Base-by-base conservation (phyloP, 2,888 invertebrate species). In the Yponomeuta sedellus region DNA sequence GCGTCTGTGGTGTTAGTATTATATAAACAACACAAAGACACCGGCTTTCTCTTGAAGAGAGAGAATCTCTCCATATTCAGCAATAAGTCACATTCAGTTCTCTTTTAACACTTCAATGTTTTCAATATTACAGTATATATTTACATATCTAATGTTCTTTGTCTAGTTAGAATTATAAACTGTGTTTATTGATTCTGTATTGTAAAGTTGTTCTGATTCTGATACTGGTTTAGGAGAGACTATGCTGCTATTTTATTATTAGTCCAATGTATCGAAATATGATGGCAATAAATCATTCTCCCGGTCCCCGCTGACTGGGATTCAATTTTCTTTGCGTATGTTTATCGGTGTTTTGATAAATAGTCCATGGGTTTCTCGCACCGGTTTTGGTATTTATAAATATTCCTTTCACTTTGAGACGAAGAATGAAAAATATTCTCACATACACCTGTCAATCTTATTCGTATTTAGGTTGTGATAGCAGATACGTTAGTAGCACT, bases 341-440 rank as follows among this genome's bases (percentile, higher is more conserved):
- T 88, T 89, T 90, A 88, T 88, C 85, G 87, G 79, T 80, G 80
- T 85, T 74, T 88, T 90, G 89, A 90, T 88, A 88, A 88, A 91
- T 88, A 88, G 87, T 88, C 81, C 73, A 73, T 68, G 79, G 85
- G 70, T 64, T 75, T 75, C 74, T 77, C 22, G 22, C 22, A n/a
- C 39, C 19, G 11, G 6, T 40, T 63, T 20, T 63, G 10, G 34
- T 25, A n/a, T 57, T 28, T 65, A 58, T 58, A 59, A 59, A 57
- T 20, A 59, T 66, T 44, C 66, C 56, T 40, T 66, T 59, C 40
- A 44, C 25, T 28, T 64, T 56, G 28, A 8, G 25, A 8, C 8
- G n/a, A 58, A 12, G 58, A 10, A 20, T 58, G 58, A 58, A 58
- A 58, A 20, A 20, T 58, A 10, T 19, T 58, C 44, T 16, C 16